Evolutionary conservation across 2,797 vertebrate species (phyloP), one percentile per base, ranked within the genome.

Genomic region (Rhinoraja longicauda): DNA sequence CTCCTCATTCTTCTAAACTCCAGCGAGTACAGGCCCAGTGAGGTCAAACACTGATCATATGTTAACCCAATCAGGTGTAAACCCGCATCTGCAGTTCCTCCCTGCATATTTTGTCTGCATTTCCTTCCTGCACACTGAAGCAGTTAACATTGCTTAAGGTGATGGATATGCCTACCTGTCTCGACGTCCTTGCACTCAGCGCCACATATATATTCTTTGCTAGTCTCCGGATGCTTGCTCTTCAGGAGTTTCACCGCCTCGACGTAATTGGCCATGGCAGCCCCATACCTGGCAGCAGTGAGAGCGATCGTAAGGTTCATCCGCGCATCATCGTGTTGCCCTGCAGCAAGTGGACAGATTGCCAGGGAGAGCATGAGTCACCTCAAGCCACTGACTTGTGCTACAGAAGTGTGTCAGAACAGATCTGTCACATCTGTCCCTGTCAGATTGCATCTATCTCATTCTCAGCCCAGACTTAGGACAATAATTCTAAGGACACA

Each of bases 371-470:
- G 97, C 96, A 96, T 97, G 97, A 98, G 97, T 99, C 98, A 99
- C 98, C 97, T 96, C 96, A 94, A 97, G 97, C 97, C 97, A 97
- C 96, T 95, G 96, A 96, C 97, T 97, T 96, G 97, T 96, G 97
- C 96, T 97, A 97, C 94, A 97, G 97, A 97, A 97, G 98, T 96
- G 97, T 98, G 99, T 99, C 98, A 98, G 96, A 97, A 97, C 95
- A 95, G 95, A 99, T 99, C 97, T 96, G 97, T 99, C 99, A 99
- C 97, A 96, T 97, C 97, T 97, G 97, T 96, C 97, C 97, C 98
- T 98, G 98, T 98, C 98, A 98, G 97, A 97, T 96, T 94, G 95
- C 95, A 97, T 98, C 95, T 96, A 90, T 90, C 4, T 96, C 95
- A 96, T 90, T 97, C 75, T 92, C 70, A 92, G 39, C 21, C 70